Evolutionary conservation across 1,140 invertebrate species (phyloP), one percentile per base, ranked within the genome.

Genomic region (Trinorchestia longiramus): DNA sequence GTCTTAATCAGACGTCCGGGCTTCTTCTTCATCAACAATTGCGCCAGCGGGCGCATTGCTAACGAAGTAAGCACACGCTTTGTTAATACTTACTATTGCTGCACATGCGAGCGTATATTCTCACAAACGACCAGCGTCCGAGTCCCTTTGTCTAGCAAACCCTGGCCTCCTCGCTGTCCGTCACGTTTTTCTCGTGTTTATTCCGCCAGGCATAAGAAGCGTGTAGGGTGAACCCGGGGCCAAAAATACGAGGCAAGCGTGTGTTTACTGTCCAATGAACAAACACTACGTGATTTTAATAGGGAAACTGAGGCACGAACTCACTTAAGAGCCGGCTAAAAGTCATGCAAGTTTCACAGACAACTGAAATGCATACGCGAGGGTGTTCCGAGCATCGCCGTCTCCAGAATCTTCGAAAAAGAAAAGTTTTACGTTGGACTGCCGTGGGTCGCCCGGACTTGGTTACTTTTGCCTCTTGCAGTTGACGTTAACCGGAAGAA

Each of bases 241-340:
- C 43, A 94, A 94, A 94, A 94, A 94, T 94, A 94, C 92, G 92
- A 94, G 92, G 92, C 92, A 94, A 94, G 92, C 92, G 92, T 94
- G 92, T 94, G 92, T 94, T 94, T 94, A 94, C 92, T 94, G 92
- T 94, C 92, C 92, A 94, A 94, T 94, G 92, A 94, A 94, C 92
- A 94, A 94, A 94, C 92, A 94, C 92, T 94, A 94, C 92, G 92
- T 94, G 92, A 94, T 94, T 94, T 94, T 94, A 94, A 94, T 94
- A 94, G 92, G 92, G 92, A 94, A 94, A 94, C 92, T 94, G 92
- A 94, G 44, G 92, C 92, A 94, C 92, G 92, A 94, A 94, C 92
- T 45, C 44, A n/a, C 92, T 94, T 94, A 94, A n/a, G 43, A 40
- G 40, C 11, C 92, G 92, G 43, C 92, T 94, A n/a, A 47, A 47